Conservation (phyloP, 2,888 invertebrate genomes). For the Acanthosepion lycidas region DNA sequence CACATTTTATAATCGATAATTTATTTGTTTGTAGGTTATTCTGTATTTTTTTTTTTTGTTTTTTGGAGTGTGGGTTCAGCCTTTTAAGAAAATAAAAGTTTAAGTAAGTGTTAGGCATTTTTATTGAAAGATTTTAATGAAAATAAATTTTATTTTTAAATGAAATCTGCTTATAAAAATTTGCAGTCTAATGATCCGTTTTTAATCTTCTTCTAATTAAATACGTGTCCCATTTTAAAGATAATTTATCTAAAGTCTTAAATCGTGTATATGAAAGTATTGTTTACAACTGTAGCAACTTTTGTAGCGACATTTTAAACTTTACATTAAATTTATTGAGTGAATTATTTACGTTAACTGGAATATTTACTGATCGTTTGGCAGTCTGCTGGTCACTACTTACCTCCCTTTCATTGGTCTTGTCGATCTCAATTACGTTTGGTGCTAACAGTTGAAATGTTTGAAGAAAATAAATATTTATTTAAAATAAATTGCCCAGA, state of each 20-base stretch:
- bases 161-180: not conserved
- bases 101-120: not conserved
- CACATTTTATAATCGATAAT: no score
- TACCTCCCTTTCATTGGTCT: conserved; percentile 33
- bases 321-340: no score
- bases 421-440: not conserved
- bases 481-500: not conserved
- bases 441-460: not conserved
- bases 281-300: no score
- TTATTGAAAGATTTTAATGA: not conserved
- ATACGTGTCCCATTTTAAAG: not conserved
- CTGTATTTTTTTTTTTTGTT: no score
- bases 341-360: no score
- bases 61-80: no score
- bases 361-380: no score
- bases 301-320: no score
- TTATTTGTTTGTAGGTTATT: no score
- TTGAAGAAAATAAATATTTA: not conserved
- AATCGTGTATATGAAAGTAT: no score
- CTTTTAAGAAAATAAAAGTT: no score
- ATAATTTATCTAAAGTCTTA: not conserved
- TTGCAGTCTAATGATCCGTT: not conserved
- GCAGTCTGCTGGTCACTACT: not conserved
- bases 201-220: not conserved
- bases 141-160: not conserved